A percentile compares a stretch with the other conserved stretches of the same genome.
Evolutionary conservation across 2,888 invertebrate species (phyloP).

Genomic region (Ptychoptera contaminata): DNA sequence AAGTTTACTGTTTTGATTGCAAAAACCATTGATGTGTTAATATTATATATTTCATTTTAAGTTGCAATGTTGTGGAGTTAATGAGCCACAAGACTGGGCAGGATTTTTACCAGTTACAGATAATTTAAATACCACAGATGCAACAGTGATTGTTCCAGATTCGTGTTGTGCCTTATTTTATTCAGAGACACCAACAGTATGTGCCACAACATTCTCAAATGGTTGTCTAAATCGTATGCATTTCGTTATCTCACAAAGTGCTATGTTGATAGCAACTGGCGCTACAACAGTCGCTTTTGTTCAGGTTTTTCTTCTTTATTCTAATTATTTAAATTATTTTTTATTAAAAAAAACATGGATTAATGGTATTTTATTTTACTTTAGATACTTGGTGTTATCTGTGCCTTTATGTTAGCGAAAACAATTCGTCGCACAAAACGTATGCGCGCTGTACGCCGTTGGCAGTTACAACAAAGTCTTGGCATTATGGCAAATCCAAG

Average conservation of each 20-base stretch:
- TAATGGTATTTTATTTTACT: slow-evolving; percentile 17
- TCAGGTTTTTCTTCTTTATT: no score
- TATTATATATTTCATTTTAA: slow-evolving; percentile 23
- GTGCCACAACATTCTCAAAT: slow-evolving; percentile 20
- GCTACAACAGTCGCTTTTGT: slow-evolving; percentile 66
- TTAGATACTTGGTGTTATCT: slow-evolving; percentile 71
- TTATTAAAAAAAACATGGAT: neutral
- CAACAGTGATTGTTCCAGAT: slow-evolving; percentile 33
- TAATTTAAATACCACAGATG: slow-evolving; percentile 10
- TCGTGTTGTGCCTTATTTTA: slow-evolving; percentile 39
- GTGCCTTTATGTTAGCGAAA: slow-evolving; percentile 76
- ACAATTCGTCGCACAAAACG: slow-evolving; percentile 66
- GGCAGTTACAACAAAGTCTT: slow-evolving; percentile 38
- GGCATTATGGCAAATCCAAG: slow-evolving; percentile 24
- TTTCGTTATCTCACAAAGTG: slow-evolving; percentile 49
- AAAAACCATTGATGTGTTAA: neutral
- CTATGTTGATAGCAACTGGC: slow-evolving; percentile 54
- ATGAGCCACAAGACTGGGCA: slow-evolving; percentile 45
- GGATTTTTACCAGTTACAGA: slow-evolving; percentile 16
- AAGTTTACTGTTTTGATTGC: slow-evolving; percentile 18
- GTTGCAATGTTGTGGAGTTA: slow-evolving; percentile 53
- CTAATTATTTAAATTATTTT: slow-evolving; percentile 1
- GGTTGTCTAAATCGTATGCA: slow-evolving; percentile 47
- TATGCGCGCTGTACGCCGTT: slow-evolving; percentile 50
- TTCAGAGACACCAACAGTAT: slow-evolving; percentile 12